Conservation (phyloP, 1,140 invertebrate species). For the Aphelinus certus region DNA sequence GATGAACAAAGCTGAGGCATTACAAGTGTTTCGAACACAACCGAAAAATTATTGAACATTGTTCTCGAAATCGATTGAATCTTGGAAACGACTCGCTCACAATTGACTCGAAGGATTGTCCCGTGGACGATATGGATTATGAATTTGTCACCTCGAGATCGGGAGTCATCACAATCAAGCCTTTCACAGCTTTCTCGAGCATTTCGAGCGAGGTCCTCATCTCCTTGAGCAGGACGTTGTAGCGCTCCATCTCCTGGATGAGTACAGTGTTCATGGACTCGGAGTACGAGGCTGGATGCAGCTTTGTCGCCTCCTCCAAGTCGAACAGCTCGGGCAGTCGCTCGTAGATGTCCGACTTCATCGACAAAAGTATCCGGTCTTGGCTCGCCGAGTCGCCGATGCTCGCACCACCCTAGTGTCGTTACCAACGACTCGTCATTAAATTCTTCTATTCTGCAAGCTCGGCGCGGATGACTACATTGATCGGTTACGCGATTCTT, state of each 20-base stretch:
- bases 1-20: no score
- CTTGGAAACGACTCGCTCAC: no score
- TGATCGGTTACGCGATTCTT: no score
- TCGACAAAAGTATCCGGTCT: constrained; percentile 70
- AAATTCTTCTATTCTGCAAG: no score
- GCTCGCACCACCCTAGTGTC: constrained; percentile 19
- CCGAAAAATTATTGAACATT: no score
- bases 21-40: no score
- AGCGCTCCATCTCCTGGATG: constrained; percentile 91
- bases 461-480: no score
- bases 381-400: constrained; percentile 68
- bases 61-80: no score
- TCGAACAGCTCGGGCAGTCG: constrained; percentile 81
- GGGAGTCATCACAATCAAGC: constrained; percentile 86
- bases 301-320: constrained; percentile 73
- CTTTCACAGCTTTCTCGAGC: constrained; percentile 85
- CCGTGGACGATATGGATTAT: no score
- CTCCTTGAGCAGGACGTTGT: constrained; percentile 78
- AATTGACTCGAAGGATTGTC: no score
- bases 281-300: constrained; percentile 83
- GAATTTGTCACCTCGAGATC: constrained; percentile 73
- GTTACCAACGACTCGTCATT: no score
- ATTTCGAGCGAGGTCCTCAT: constrained; percentile 74
- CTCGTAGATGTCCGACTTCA: constrained; percentile 77
- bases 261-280: constrained; percentile 96